Evolutionary conservation across 2,113 vertebrate species (phyloP).

Genomic region (Balaenoptera acutorostrata): DNA sequence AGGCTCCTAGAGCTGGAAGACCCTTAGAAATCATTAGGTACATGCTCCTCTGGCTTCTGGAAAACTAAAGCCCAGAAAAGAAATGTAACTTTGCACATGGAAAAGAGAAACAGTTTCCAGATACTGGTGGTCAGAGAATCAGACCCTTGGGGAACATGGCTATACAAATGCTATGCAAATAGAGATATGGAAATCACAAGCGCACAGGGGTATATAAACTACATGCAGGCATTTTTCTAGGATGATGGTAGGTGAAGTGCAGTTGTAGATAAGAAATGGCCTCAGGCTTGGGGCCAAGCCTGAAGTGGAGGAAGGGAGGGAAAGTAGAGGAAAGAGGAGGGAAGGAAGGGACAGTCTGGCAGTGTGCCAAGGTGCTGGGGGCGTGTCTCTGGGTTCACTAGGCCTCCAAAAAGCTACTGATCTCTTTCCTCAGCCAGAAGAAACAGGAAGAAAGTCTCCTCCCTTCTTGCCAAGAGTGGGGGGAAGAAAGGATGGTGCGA

Average conservation of each 20-base stretch:
- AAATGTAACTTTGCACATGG: not conserved
- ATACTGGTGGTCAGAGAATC: not conserved
- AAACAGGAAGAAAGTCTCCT: not conserved
- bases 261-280: not conserved
- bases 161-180: conserved; percentile 46
- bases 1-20: not conserved
- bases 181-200: not conserved
- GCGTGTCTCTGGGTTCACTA: not conserved
- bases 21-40: not conserved
- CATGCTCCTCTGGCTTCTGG: not conserved
- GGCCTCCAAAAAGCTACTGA: not conserved
- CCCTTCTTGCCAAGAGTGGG: not conserved
- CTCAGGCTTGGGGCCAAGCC: not conserved
- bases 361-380: not conserved
- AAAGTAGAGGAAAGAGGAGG: not conserved
- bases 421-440: not conserved
- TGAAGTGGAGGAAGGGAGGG: not conserved
- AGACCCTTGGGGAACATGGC: not conserved
- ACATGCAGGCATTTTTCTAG: not conserved
- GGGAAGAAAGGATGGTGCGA: no score
- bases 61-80: not conserved
- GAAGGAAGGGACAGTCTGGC: not conserved
- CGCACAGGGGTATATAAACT: not conserved
- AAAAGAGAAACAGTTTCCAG: not conserved
- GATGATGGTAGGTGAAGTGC: not conserved